These are phyloP conservation scores for Columba livia DNA, from an alignment of 2,113 vertebrate species.

Conservation along the genomic window DNA sequence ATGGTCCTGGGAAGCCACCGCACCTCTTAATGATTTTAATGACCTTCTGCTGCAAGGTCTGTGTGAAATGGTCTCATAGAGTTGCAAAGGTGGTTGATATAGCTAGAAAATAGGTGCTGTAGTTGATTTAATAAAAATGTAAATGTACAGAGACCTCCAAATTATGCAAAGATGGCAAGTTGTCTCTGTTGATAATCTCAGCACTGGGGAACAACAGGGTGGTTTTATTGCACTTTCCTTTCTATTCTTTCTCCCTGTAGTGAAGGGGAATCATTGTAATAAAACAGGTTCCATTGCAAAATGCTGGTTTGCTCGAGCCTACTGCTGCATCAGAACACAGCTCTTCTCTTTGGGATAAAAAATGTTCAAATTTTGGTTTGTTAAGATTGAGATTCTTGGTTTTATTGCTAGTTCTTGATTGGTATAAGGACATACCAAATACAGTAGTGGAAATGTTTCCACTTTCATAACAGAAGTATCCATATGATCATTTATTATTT, in stretches of 20 bases:
- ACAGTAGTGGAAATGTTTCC: neutral
- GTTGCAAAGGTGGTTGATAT: neutral
- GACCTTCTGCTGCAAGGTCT: neutral
- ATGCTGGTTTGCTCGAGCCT: neutral
- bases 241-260: neutral
- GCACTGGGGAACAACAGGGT: neutral
- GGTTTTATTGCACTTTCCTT: neutral
- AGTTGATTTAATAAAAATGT: constrained; percentile 48
- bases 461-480: neutral
- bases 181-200: constrained; percentile 10
- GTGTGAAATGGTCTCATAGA: neutral
- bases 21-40: neutral
- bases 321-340: neutral
- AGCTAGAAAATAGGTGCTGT: neutral
- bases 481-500: neutral
- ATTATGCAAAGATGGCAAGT: constrained; percentile 36
- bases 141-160: constrained; percentile 28
- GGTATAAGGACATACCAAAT: neutral
- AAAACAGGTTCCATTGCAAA: neutral
- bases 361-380: neutral
- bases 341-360: neutral
- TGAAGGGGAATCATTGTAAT: neutral
- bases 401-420: neutral
- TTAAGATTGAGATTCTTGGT: neutral
- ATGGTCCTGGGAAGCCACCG: neutral